Percentiles rank a stretch among this genome's conserved stretches.
phyloP scores from a whole-genome alignment of 37 sponge, comb jelly and placozoan species.

The Beroe forskalii region DNA sequence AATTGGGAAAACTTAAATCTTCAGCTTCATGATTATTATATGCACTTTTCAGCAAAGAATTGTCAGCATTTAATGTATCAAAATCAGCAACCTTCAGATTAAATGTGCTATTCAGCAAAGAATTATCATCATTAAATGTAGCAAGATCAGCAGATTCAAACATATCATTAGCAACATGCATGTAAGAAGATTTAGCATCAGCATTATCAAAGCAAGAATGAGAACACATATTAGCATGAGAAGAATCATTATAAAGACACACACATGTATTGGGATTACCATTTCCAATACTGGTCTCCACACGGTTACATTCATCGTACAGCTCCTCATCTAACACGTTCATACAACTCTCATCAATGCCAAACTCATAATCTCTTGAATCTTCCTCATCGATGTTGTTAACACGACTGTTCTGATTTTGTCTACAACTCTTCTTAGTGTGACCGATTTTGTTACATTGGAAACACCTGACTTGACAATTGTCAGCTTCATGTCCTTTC shows the following conservation, averaged over 20 bases:
- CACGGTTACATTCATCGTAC: neutral
- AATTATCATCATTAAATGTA: neutral
- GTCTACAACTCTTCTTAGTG: neutral
- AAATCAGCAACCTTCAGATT: neutral
- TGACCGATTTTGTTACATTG: neutral
- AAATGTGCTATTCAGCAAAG: neutral
- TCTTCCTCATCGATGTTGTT: neutral
- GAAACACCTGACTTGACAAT: neutral
- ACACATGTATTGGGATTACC: neutral
- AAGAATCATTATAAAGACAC: too few species aligned
- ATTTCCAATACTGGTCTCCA: constrained; percentile 3
- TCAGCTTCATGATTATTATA: too few species aligned
- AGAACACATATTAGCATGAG: too few species aligned
- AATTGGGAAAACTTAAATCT: neutral
- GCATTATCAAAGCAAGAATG: neutral
- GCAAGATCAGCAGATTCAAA: neutral
- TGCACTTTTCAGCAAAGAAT: too few species aligned
- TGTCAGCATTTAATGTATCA: too few species aligned
- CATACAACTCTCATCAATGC: neutral
- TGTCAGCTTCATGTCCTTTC: neutral
- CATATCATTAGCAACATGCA: neutral
- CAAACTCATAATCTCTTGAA: neutral
- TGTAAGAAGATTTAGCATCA: neutral
- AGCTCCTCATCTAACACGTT: constrained; percentile 19
- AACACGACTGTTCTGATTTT: neutral